Evolutionary conservation across 2,113 vertebrate species (phyloP).

Genomic region (Pithys albifrons): DNA sequence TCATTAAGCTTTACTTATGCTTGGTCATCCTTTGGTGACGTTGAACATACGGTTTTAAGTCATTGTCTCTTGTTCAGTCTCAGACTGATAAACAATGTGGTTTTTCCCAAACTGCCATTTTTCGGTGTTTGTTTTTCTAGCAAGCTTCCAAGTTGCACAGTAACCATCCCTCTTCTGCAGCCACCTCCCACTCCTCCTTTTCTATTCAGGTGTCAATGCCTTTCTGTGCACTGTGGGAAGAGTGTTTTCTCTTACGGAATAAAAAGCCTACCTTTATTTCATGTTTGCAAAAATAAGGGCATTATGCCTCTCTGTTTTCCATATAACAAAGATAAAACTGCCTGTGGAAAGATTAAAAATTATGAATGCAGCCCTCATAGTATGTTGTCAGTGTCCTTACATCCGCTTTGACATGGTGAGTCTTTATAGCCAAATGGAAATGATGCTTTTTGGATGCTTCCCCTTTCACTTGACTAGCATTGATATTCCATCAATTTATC

Average conservation of each 20-base stretch:
- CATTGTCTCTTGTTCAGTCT: background rate
- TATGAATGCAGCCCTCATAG: background rate
- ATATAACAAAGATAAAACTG: background rate
- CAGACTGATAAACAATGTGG: constrained; percentile 5
- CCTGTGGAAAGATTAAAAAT: background rate
- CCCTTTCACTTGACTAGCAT: background rate
- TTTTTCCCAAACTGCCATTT: constrained; percentile 10
- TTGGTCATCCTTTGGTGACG: background rate
- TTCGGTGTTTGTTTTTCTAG: constrained; percentile 34
- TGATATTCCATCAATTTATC: background rate
- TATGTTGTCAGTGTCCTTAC: background rate
- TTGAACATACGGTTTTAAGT: background rate
- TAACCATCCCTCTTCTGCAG: background rate
- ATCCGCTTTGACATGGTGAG: background rate
- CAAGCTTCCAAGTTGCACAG: background rate
- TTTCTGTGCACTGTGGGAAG: background rate
- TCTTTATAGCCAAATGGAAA: background rate
- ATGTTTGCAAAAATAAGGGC: background rate
- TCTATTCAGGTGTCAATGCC: background rate
- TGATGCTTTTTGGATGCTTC: background rate
- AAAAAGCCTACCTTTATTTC: background rate
- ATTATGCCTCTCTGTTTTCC: background rate
- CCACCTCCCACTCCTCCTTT: background rate
- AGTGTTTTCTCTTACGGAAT: background rate
- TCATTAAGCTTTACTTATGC: background rate